phyloP scores from a whole-genome alignment of 2,113 vertebrate species.

The Scolopax mira region DNA sequence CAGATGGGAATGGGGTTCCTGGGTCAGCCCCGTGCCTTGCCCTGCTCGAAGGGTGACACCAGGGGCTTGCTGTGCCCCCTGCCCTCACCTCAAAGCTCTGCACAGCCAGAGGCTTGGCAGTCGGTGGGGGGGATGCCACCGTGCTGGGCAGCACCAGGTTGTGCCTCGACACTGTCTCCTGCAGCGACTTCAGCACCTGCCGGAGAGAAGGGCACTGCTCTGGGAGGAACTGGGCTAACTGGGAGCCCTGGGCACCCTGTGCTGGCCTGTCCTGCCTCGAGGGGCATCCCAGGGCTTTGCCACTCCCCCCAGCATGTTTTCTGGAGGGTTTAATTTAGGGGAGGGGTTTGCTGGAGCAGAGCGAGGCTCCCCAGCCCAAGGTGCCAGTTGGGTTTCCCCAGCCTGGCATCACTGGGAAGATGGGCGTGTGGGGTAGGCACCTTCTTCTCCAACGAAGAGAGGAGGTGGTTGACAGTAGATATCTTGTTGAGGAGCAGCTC shows the following conservation, averaged over 20 bases:
- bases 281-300: background rate
- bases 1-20: accelerated
- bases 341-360: background rate
- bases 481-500: slow-evolving; percentile 82
- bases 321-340: background rate
- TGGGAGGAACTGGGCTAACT: background rate
- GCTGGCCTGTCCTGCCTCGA: accelerated
- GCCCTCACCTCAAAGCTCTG: slow-evolving; percentile 81
- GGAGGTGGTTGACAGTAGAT: slow-evolving; percentile 79
- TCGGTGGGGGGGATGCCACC: background rate
- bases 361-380: background rate
- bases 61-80: accelerated
- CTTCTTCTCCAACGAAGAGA: slow-evolving; percentile 84
- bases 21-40: accelerated
- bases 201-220: accelerated
- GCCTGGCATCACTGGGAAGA: accelerated
- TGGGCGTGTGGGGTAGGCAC: slow-evolving; percentile 8
- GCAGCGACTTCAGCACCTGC: slow-evolving; percentile 83
- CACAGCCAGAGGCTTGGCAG: slow-evolving; percentile 64
- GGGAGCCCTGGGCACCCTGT: background rate
- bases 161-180: slow-evolving; percentile 80
- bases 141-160: slow-evolving; percentile 75
- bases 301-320: accelerated
- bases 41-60: accelerated
- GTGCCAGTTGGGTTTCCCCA: too few relatives aligned